A percentile compares a stretch with the other conserved stretches of the same genome.
Conservation (phyloP, 2,797 vertebrate species). For the Gymnodraco acuticeps region DNA sequence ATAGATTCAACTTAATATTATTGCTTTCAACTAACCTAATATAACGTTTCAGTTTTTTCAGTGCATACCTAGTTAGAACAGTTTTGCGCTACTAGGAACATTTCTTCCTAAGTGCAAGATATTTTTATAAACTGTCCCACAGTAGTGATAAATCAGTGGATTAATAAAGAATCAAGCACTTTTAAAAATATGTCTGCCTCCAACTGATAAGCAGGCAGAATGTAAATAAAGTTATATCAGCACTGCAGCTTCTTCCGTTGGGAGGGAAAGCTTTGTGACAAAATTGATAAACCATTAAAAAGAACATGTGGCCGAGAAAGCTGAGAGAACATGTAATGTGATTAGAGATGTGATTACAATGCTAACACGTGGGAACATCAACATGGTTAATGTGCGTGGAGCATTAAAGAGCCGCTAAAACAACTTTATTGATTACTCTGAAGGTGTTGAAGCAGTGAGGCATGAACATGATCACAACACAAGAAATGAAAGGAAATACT, state of each 20-base stretch:
- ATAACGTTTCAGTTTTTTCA: too few species aligned
- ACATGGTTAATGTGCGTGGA: not conserved
- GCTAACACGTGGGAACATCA: not conserved
- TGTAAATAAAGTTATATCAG: conserved; percentile 64
- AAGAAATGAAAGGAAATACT: not conserved
- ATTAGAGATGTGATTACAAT: conserved; percentile 4
- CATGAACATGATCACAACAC: not conserved
- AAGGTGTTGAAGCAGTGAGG: not conserved
- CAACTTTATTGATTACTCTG: not conserved
- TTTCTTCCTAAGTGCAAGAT: conserved; percentile 20
- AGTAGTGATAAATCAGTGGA: conserved; percentile 52
- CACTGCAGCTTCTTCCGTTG: conserved; percentile 24
- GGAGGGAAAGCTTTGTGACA: conserved; percentile 25
- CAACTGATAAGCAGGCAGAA: conserved; percentile 60
- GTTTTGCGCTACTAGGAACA: conserved; percentile 58
- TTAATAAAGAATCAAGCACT: conserved; percentile 57
- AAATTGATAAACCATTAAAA: conserved; percentile 13
- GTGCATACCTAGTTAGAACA: conserved; percentile 37
- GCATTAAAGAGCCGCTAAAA: not conserved
- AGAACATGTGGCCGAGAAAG: not conserved
- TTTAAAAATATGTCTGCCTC: conserved; percentile 55
- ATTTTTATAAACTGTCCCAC: conserved; percentile 32
- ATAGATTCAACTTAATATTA: too few species aligned
- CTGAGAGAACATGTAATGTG: not conserved
- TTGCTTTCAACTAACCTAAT: too few species aligned